Base-by-base conservation (phyloP, 2,113 vertebrate species). In the Neolamprologus variostigma region DNA sequence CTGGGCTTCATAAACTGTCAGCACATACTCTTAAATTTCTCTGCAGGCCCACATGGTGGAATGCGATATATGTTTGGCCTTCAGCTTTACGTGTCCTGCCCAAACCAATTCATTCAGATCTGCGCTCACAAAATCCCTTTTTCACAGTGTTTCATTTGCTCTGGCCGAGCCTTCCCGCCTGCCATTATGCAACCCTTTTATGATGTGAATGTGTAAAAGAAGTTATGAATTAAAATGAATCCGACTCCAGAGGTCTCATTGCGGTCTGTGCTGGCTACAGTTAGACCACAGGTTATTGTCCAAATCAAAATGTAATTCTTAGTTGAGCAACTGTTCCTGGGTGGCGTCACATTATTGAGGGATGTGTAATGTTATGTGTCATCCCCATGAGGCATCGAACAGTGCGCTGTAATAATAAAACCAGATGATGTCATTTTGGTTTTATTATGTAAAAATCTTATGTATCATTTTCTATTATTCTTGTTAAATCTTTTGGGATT, bases 301-400 rank as follows among this genome's bases (percentile, higher is more conserved):
- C 66, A 54, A 84, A 86, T 90, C 82, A 73, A 88, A 89, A 87
- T 82, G 79, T 35, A 91, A 86, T 92, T 90, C 81, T 73, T 86
- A 86, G 59, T 91, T 92, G 90, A 94, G 88, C 89, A 86, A 93
- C 84, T 80, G 80, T 55, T 93, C 76, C 83, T 91, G 94, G 93
- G 92, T 90, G 94, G 93, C 21, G 92, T 84, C 84, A 76, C 84
- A 91, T 93, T 85, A 88, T 81, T 88, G 86, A 87, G 89, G 83
- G 47, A 80, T 93, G 85, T 90, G 93, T 94, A 93, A 95, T 90
- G 91, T 81, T 73, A 91, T 88, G 91, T 90, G 89, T 94, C 85
- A 81, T 87, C 73, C 87, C 71, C 81, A 37, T 9, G 85, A 84
- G 89, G 45, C 42, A 68, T 86, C 6, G 17, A 94, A 79, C 86